Evolutionary conservation across 2,113 vertebrate genomes (phyloP), one percentile per base, ranked within the genome.

Genomic region (Embiotoca jacksoni): DNA sequence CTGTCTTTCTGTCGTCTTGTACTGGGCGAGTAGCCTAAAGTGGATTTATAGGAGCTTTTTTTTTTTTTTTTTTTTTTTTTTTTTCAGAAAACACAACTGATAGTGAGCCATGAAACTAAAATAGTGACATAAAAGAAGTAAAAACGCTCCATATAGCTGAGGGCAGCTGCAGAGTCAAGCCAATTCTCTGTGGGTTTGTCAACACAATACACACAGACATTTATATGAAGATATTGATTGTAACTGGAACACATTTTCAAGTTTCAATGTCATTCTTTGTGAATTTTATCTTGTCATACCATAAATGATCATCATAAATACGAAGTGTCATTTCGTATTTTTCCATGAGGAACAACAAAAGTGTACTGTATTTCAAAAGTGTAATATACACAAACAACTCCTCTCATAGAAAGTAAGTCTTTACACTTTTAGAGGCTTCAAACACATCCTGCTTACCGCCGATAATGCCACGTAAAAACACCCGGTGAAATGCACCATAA

Each of bases 401-500:
- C 46, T 44, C 8, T 33, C 14, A 23, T 10, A 41, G 4, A 49
- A n/a, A 36, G 6, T 23, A 54, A 37, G 31, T 14, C 49, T 36
- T 50, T 65, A 11, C 2, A n/a, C n/a, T 30, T 39, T 33, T 5
- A 56, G 16, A 61, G 6, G 52, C 66, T 10, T 52, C 3, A 41
- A 13, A 73, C 61, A 31, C 60, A 74, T 69, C 62, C 46, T 44
- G 14, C 32, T 57, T 7, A 3, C 14, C 31, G 16, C 56, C 36
- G 10, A 72, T 85, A 49, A 65, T 30, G 5, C 36, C 46, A 23
- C 23, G 23, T 23, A 62, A n/a, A 74, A 52, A 62, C 66, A 57
- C 39, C 32, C 52, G 46, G 16, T 58, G 13, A 82, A 59, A 64
- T 37, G 23, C 14, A 65, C 57, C 36, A 78, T 82, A 59, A 78